Percentiles rank a stretch among this genome's conserved stretches.
These are phyloP conservation scores for Ophion slaviceki DNA, from an alignment of 2,888 invertebrate genomes.

Conservation along the genomic window DNA sequence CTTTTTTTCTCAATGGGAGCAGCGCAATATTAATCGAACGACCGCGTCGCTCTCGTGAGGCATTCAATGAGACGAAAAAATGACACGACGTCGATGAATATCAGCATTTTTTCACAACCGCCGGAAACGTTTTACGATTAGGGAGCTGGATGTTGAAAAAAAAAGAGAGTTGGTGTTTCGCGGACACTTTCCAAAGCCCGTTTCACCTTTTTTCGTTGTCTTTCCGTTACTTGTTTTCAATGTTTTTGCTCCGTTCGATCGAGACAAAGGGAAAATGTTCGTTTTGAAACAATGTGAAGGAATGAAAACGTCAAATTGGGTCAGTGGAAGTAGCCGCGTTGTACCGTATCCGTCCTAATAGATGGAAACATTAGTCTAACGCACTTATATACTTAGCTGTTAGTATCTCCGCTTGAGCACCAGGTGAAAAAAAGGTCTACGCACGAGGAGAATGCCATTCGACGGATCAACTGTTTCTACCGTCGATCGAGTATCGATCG, in stretches of 20 bases:
- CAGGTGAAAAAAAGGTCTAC: constrained; percentile 55
- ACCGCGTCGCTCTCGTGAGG: constrained; percentile 28
- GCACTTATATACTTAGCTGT: constrained; percentile 63
- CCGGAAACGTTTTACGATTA: constrained; percentile 44
- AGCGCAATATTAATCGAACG: constrained; percentile 26
- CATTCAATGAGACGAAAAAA: neutral
- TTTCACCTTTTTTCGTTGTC: constrained; percentile 7
- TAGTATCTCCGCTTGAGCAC: constrained; percentile 71
- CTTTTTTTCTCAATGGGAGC: constrained; percentile 26
- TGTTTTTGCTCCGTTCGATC: neutral
- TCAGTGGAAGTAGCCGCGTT: constrained; percentile 75
- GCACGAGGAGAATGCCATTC: constrained; percentile 50
- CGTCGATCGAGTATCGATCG: constrained; percentile 46
- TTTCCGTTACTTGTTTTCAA: neutral
- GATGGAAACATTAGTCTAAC: constrained; percentile 76
- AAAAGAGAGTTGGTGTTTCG: constrained; percentile 40
- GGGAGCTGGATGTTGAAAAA: constrained; percentile 12
- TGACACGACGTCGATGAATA: constrained; percentile 24
- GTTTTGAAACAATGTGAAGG: constrained; percentile 22
- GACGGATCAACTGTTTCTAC: constrained; percentile 60
- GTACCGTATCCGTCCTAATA: constrained; percentile 83
- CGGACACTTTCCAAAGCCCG: constrained; percentile 41
- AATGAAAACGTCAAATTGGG: constrained; percentile 59
- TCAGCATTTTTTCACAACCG: constrained; percentile 48
- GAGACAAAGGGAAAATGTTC: neutral